phyloP scores from a whole-genome alignment of 1,140 invertebrate species.

The Drosophila funebris region DNA sequence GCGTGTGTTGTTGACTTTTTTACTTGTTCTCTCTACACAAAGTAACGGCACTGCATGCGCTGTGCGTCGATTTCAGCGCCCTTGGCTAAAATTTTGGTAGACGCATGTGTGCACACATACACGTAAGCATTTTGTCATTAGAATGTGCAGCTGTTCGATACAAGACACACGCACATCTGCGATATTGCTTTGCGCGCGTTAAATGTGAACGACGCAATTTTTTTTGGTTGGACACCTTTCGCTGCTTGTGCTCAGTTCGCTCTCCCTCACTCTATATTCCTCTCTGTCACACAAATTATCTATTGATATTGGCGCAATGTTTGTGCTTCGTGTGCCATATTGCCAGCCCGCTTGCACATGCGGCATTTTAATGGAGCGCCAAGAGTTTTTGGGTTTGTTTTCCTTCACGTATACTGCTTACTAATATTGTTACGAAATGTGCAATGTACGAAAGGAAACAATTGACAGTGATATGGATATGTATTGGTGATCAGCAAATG shows the following conservation, averaged over 20 bases:
- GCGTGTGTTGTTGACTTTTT: not conserved
- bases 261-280: not conserved
- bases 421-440: constrained; percentile 27
- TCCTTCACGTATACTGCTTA: constrained; percentile 10
- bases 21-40: constrained; percentile 5
- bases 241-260: constrained; percentile 14
- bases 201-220: constrained; percentile 70
- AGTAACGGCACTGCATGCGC: constrained; percentile 1
- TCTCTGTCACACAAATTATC: constrained; percentile 43
- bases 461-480: not conserved
- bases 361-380: constrained; percentile 34
- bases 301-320: constrained; percentile 22
- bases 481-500: not conserved
- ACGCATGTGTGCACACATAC: not conserved
- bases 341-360: constrained; percentile 37
- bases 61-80: not conserved
- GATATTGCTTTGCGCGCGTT: constrained; percentile 24
- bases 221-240: constrained; percentile 43
- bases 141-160: constrained; percentile 41
- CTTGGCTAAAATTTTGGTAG: not conserved
- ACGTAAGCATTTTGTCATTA: not conserved
- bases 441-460: constrained; percentile 5
- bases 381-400: constrained; percentile 35
- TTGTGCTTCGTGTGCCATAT: constrained; percentile 25
- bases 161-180: not conserved